phyloP scores from a whole-genome alignment of 2,113 vertebrate genomes.

The Xyrauchen texanus region DNA sequence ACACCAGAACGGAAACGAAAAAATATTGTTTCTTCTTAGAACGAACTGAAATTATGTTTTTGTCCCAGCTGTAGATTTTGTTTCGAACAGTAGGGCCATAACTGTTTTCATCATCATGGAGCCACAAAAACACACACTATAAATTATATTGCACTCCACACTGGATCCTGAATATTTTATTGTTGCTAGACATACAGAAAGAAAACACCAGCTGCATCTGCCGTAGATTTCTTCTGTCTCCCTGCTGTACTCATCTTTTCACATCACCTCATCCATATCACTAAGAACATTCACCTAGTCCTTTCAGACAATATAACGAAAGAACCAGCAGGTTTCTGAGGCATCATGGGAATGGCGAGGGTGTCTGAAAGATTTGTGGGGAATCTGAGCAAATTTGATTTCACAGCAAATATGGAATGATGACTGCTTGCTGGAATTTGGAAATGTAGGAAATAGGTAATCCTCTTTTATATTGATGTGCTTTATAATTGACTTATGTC shows the following conservation, averaged over 20 bases:
- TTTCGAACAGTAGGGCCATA: neutral
- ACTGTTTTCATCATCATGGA: neutral
- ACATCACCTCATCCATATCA: too few species aligned
- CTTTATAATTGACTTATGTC: constrained; percentile 1
- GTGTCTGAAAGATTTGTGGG: constrained; percentile 32
- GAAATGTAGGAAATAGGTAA: constrained; percentile 23
- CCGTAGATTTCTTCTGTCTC: too few species aligned
- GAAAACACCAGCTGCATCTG: neutral
- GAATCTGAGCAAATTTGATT: constrained; percentile 32
- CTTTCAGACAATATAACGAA: too few species aligned
- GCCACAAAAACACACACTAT: neutral
- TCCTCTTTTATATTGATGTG: constrained; percentile 10
- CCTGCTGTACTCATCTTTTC: too few species aligned
- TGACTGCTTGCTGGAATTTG: constrained; percentile 1
- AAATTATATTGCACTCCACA: neutral
- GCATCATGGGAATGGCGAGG: constrained; percentile 3
- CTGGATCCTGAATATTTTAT: constrained; percentile 45
- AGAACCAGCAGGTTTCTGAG: neutral
- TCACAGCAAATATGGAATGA: constrained; percentile 29
- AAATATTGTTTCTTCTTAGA: too few species aligned
- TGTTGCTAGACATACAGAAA: constrained; percentile 9
- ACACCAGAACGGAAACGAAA: too few species aligned
- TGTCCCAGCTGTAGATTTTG: too few species aligned
- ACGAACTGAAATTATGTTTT: too few species aligned
- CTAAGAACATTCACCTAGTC: neutral